Conservation (phyloP, 2,888 invertebrate genomes). For the Ferdinandea cuprea region DNA sequence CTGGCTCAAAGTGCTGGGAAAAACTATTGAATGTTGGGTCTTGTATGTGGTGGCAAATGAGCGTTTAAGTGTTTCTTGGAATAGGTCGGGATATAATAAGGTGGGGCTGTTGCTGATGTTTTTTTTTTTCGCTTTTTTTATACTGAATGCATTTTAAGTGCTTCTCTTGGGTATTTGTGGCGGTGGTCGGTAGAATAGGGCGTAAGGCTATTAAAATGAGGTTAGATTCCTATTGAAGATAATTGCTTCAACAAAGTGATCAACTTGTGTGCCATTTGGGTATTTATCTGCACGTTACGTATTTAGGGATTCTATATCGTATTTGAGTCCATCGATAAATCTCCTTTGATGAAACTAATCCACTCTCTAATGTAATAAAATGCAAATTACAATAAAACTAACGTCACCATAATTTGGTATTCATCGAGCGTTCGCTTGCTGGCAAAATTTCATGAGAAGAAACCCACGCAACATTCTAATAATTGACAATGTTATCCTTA, state of each 20-base stretch:
- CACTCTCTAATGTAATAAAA: too few species aligned
- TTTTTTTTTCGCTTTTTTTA: not conserved
- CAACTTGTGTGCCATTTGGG: not conserved
- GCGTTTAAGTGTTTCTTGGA: constrained; percentile 25
- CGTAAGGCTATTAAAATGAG: not conserved
- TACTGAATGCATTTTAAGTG: constrained; percentile 42
- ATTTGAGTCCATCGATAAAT: too few species aligned
- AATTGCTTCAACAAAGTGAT: not conserved
- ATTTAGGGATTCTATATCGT: too few species aligned
- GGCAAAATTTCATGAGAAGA: too few species aligned
- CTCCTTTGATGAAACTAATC: too few species aligned
- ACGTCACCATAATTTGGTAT: too few species aligned
- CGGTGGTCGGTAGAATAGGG: not conserved
- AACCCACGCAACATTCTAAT: too few species aligned
- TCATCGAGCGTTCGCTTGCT: too few species aligned
- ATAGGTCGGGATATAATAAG: not conserved
- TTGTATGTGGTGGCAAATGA: constrained; percentile 6
- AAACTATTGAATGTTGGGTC: constrained; percentile 29
- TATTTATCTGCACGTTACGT: too few species aligned
- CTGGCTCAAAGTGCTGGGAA: not conserved
- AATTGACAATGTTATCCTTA: too few species aligned
- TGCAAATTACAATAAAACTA: too few species aligned
- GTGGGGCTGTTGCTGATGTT: not conserved
- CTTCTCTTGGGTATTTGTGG: constrained; percentile 1
- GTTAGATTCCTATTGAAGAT: not conserved